Base-by-base conservation (phyloP, 2,113 vertebrate genomes). In the Amphiprion percula region DNA sequence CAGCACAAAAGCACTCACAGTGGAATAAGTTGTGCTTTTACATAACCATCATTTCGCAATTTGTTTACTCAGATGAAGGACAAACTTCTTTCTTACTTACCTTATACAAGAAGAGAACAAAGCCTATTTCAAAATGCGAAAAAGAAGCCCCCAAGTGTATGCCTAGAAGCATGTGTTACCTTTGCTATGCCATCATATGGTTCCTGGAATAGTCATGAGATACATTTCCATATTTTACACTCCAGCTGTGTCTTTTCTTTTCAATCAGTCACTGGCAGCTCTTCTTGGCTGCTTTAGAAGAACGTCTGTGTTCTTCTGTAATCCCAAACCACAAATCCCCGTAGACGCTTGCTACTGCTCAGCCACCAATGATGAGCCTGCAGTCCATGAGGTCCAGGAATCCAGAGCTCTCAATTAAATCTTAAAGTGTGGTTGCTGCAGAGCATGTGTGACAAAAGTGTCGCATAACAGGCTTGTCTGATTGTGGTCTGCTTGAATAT, bases 251-350 rank as follows among this genome's bases (percentile, higher is more conserved):
- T 64, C 52, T 84, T 84, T 75, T 75, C 66, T 68, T 63, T 63
- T 76, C 69, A 56, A 14, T 68, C 58, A 58, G 15, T 81, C 66
- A 61, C 77, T 83, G 68, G 56, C 78, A 67, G 44, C 67, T 84
- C 65, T 39, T 77, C 59, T 70, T 86, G 67, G 84, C 83, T 72
- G 52, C 73, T 86, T 73, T 54, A 68, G 64, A 80, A 66, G 46
- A 78, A 68, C 17, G 58, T 89, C 70, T 83, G 84, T 77, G 79
- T 82, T 82, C 62, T 68, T 28, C 65, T 82, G 67, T 88, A 79
- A 87, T 85, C 74, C 84, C 84, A 69, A 77, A 72, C 67, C 73
- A 28, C 53, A 83, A 79, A 79, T 90, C 84, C 77, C 80, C 33
- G 53, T n/a, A 77, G 84, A 66, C 14, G 1, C 52, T 28, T 0